phyloP scores from a whole-genome alignment of 2,113 vertebrate genomes.

The Camelus dromedarius region DNA sequence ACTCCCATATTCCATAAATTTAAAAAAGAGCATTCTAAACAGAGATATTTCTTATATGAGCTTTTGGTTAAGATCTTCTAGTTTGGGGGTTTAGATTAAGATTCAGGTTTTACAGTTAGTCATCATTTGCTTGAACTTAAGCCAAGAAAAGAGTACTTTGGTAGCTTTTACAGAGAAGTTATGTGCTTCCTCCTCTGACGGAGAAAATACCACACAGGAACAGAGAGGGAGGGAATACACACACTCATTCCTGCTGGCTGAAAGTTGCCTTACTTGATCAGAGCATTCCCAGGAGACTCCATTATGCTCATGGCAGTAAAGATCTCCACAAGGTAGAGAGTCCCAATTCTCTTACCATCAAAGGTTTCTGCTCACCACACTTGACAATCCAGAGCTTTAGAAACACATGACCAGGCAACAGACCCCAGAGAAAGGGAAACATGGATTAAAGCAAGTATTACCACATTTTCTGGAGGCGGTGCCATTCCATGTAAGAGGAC shows the following conservation, averaged over 20 bases:
- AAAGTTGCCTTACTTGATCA: background rate
- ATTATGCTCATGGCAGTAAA: background rate
- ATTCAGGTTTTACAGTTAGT: slow-evolving; percentile 55
- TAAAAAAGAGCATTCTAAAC: slow-evolving; percentile 38
- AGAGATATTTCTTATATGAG: slow-evolving; percentile 17
- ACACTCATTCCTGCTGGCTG: background rate
- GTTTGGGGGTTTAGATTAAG: background rate
- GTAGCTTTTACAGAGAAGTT: slow-evolving; percentile 1
- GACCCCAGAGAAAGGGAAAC: background rate
- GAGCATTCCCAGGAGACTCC: background rate
- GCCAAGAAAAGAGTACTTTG: slow-evolving; percentile 24
- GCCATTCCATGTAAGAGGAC: background rate
- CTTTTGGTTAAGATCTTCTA: background rate
- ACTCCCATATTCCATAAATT: slow-evolving; percentile 17
- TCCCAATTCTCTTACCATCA: background rate
- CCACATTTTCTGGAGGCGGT: background rate
- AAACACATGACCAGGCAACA: slow-evolving; percentile 3
- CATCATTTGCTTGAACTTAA: slow-evolving; percentile 40
- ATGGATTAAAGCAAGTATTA: background rate
- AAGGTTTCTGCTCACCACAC: background rate
- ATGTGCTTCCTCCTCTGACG: slow-evolving; percentile 14
- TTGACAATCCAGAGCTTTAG: background rate
- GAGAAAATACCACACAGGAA: slow-evolving; percentile 36
- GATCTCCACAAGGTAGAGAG: background rate
- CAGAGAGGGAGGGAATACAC: background rate